Evolutionary conservation across 2,797 vertebrate species (phyloP).

Genomic region (Hypotaenidia okinawae): DNA sequence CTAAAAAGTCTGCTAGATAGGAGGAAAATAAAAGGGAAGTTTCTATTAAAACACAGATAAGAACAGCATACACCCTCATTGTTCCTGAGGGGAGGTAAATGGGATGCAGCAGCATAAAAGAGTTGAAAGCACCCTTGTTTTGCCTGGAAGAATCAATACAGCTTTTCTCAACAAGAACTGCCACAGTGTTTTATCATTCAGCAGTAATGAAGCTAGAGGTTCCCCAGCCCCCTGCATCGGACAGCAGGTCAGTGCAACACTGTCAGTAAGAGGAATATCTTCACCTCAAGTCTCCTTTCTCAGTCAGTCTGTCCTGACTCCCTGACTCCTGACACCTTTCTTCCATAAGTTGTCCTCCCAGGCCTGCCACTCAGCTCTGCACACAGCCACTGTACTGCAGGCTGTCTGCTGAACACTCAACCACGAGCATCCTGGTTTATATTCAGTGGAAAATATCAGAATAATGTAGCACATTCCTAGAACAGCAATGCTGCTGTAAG

Average conservation of each 20-base stretch:
- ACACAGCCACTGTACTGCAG: accelerated
- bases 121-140: neutral
- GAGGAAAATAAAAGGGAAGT: neutral
- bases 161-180: neutral
- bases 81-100: neutral
- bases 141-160: neutral
- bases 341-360: neutral
- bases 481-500: neutral
- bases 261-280: neutral
- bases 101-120: neutral
- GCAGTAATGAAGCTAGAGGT: neutral
- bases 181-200: neutral
- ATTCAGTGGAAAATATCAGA: neutral
- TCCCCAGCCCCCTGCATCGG: accelerated
- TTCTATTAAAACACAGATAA: neutral
- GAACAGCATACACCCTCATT: neutral
- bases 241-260: accelerated
- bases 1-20: neutral
- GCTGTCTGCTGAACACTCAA: neutral
- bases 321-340: neutral
- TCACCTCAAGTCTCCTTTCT: neutral
- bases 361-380: too few relatives aligned
- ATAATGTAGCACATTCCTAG: neutral
- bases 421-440: neutral
- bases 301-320: neutral